phyloP scores from a whole-genome alignment of 1,140 invertebrate genomes.

The Drosophila subobscura region DNA sequence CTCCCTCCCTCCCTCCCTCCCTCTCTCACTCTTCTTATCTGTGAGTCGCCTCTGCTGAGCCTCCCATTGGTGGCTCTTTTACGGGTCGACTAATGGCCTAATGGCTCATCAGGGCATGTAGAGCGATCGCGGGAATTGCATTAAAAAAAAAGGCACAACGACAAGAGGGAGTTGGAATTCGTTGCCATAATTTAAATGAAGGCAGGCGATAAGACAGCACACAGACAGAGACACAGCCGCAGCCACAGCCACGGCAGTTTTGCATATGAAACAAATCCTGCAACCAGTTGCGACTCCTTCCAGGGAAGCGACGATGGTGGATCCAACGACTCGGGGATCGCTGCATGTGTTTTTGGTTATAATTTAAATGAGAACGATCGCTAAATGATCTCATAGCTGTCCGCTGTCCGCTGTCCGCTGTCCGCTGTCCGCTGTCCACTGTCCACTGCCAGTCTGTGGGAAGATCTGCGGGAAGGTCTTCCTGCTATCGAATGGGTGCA shows the following conservation, averaged over 20 bases:
- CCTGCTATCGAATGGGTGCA: too few species aligned
- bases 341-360: constrained; percentile 61
- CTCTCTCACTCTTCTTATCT: background rate
- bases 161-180: constrained; percentile 41
- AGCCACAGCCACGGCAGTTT: too few species aligned
- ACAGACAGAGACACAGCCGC: background rate
- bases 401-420: too few species aligned
- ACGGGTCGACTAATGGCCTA: constrained; percentile 72
- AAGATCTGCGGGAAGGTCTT: too few species aligned
- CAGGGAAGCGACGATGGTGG: background rate
- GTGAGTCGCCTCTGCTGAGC: constrained; percentile 6
- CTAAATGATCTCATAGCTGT: constrained; percentile 51
- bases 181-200: constrained; percentile 74
- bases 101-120: constrained; percentile 71
- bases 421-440: background rate
- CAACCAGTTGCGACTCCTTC: constrained; percentile 35
- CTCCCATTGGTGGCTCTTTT: constrained; percentile 43
- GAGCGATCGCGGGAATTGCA: constrained; percentile 41
- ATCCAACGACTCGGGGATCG: constrained; percentile 5
- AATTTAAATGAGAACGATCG: constrained; percentile 59
- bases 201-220: constrained; percentile 54
- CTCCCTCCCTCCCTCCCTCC: background rate
- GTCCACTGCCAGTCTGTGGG: too few species aligned
- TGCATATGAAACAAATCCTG: constrained; percentile 8
- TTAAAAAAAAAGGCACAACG: constrained; percentile 22